Evolutionary conservation across 2,113 vertebrate species (phyloP), one percentile per base, ranked within the genome.

Genomic region (Erythrocebus patas): DNA sequence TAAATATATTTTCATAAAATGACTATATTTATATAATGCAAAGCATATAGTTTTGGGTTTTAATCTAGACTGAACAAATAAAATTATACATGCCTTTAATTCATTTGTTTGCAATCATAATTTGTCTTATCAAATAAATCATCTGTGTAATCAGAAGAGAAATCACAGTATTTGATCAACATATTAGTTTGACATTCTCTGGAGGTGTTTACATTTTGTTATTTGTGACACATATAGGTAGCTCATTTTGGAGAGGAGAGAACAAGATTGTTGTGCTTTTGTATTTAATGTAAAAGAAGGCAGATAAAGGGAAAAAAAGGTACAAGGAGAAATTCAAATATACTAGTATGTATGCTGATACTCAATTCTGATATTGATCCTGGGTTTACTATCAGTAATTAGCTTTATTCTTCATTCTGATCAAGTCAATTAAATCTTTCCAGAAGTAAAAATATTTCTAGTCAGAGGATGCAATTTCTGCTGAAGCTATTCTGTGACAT

Each of bases 111-210:
- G 25, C 84, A 59, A 11, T 4, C 80, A 52, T 59, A 84, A 93
- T 78, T 89, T 89, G 27, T 81, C 59, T 85, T 85, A 85, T 66
- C 89, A 22, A 93, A 87, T 91, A 96, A 94, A 43, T 6, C 8
- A 35, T 76, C 50, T 76, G 1, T 59, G 17, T 40, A 91, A 38
- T 93, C 23, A 45, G 48, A 91, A 72, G 45, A 80, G 5, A 66
- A 89, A 89, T 10, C 4, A 89, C 8, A 82, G 40, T 95, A 7
- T 70, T 91, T 93, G 48, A 94, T 80, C 45, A 55, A 72, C 30
- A 66, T 1, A 57, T 64, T 70, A 38, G 80, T 92, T 92, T 95
- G 1, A n/a, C 20, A 76, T 75, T 89, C 43, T 84, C 78, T 50
- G 38, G 3, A 95, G 6, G 59, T 91, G 81, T 81, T 75, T 84